Base-by-base conservation (phyloP, 1,140 invertebrate species). In the Drosophila triauraria region DNA sequence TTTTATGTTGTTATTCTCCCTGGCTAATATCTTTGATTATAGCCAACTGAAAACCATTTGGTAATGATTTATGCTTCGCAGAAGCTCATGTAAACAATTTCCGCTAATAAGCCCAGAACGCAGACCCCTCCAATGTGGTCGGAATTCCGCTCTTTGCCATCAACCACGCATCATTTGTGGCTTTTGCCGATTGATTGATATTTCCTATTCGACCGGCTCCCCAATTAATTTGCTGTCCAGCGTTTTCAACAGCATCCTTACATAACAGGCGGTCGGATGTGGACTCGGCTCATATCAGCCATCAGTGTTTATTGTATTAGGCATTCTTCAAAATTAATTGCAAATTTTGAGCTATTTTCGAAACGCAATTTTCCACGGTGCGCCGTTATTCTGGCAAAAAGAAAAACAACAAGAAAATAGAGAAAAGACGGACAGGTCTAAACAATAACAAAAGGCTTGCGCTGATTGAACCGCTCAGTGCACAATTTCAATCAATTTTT, bases 281-380 rank as follows among this genome's bases (percentile, higher is more conserved):
- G 38, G 47, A 53, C 54, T 38, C 10, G n/a, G 10, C 40, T 59
- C 42, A 35, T 65, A 38, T 20, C 4, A 7, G 27, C 15, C 20
- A 35, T 30, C 9, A 30, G 67, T 87, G 83, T 87, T 87, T 87
- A 87, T 87, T 83, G 68, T 61, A 80, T 57, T 69, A 56, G 50
- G 46, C 48, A 78, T 82, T 80, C 69, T 70, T 51, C 38, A n/a
- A 72, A 87, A 87, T 87, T 87, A 88, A 87, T 87, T 63, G 80
- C 80, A 58, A 63, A 40, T 72, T 72, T 64, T 53, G 23, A 57
- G 60, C 84, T 86, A 88, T 88, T 88, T 88, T 61, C 30, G 54
- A 76, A 78, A 56, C 64, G 64, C 82, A 74, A 69, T 83, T 80
- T 79, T 68, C 71, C 74, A 32, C 17, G 40, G 40, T 40, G 53